phyloP scores from a whole-genome alignment of 2,888 invertebrate species.

The Apamea anceps region DNA sequence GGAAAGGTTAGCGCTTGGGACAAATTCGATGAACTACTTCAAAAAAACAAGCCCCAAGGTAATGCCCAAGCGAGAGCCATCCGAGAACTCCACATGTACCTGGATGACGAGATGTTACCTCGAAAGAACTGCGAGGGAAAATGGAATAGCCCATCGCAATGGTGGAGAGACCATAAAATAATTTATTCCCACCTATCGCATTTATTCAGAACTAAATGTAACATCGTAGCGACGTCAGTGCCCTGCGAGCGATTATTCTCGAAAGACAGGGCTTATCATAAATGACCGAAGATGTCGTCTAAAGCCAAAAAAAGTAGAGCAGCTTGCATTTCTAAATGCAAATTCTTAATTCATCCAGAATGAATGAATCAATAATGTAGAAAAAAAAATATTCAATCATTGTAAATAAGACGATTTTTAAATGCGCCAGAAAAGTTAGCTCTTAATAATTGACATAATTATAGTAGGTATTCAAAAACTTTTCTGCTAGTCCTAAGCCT shows the following conservation, averaged over 20 bases:
- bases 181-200: not conserved
- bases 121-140: not conserved
- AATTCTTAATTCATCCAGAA: not conserved
- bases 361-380: not conserved
- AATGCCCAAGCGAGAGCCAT: not conserved
- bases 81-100: not conserved
- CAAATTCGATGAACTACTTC: not conserved
- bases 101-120: not conserved
- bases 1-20: conserved; percentile 1
- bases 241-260: not conserved
- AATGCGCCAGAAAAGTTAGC: not conserved
- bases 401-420: not conserved
- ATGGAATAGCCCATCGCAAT: not conserved
- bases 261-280: conserved; percentile 2
- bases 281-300: not conserved
- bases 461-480: not conserved
- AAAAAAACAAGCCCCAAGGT: conserved; percentile 1
- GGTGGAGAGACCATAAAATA: not conserved
- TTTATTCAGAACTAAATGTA: not conserved
- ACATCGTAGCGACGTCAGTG: not conserved
- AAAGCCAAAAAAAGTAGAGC: not conserved
- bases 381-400: not conserved
- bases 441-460: too few relatives aligned
- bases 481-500: conserved; percentile 5
- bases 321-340: not conserved